Conservation (phyloP, 2,113 vertebrate genomes). For the Lipotes vexillifer region DNA sequence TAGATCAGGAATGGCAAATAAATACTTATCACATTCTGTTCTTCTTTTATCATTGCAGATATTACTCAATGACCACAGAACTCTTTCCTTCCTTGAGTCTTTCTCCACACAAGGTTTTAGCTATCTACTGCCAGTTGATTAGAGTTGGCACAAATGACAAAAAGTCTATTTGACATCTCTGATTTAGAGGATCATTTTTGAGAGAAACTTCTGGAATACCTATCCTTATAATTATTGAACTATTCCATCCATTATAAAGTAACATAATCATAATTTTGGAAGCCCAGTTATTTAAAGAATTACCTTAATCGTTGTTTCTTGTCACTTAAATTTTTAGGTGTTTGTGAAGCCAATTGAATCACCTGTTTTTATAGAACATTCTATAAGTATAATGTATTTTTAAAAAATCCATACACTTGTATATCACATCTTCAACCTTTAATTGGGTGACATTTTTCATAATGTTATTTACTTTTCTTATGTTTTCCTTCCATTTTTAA, state of each 20-base stretch:
- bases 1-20: neutral
- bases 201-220: neutral
- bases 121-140: neutral
- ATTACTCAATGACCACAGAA: neutral
- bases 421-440: constrained; percentile 4
- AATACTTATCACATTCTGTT: neutral
- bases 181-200: neutral
- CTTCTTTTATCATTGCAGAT: neutral
- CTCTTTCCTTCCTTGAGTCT: neutral
- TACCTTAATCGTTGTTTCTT: neutral
- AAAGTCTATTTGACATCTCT: neutral
- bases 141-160: neutral
- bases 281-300: neutral
- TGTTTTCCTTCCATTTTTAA: constrained; percentile 70
- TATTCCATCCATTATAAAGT: neutral
- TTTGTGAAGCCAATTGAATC: neutral
- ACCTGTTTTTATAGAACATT: neutral
- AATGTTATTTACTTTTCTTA: constrained; percentile 15
- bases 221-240: neutral
- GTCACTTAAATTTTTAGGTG: neutral
- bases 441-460: constrained; percentile 1
- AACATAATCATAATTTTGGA: constrained; percentile 18
- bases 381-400: neutral
- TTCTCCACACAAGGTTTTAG: neutral
- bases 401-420: neutral